Percentiles rank a stretch among this genome's conserved stretches.
phyloP scores from a whole-genome alignment of 92 coral and sea anemone species.

The Porites divaricata region DNA sequence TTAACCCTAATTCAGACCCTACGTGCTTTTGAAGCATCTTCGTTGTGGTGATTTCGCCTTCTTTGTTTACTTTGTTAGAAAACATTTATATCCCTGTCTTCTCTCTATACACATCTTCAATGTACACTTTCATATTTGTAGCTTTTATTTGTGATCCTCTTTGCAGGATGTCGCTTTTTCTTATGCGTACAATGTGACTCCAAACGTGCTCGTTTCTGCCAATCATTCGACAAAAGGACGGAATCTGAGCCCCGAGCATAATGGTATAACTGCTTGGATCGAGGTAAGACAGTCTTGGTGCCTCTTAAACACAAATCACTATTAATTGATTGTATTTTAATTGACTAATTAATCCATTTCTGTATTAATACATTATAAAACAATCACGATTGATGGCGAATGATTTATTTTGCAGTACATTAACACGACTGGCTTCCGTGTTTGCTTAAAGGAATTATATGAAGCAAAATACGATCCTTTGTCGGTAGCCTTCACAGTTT shows the following conservation, averaged over 20 bases:
- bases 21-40: too few species aligned
- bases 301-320: background rate
- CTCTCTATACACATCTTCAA: too few species aligned
- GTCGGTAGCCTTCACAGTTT: slow-evolving; percentile 56
- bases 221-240: slow-evolving; percentile 44
- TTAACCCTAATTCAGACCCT: too few species aligned
- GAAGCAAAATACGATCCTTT: slow-evolving; percentile 65
- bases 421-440: slow-evolving; percentile 65
- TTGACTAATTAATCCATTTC: background rate
- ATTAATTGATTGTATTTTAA: background rate
- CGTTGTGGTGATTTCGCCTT: too few species aligned
- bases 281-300: slow-evolving; percentile 23
- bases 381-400: too few species aligned
- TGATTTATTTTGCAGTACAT: slow-evolving; percentile 46
- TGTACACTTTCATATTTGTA: too few species aligned
- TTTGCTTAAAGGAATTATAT: slow-evolving; percentile 69
- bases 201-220: slow-evolving; percentile 45
- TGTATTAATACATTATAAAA: too few species aligned
- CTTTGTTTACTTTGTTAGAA: too few species aligned
- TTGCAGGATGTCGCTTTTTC: slow-evolving; percentile 7
- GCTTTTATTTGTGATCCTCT: background rate
- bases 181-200: background rate
- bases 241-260: slow-evolving; percentile 23
- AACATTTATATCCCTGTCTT: too few species aligned
- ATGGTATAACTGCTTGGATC: slow-evolving; percentile 57